These are phyloP conservation scores for Cyanocitta stelleri DNA, from an alignment of 2,113 vertebrate species.

Conservation along the genomic window DNA sequence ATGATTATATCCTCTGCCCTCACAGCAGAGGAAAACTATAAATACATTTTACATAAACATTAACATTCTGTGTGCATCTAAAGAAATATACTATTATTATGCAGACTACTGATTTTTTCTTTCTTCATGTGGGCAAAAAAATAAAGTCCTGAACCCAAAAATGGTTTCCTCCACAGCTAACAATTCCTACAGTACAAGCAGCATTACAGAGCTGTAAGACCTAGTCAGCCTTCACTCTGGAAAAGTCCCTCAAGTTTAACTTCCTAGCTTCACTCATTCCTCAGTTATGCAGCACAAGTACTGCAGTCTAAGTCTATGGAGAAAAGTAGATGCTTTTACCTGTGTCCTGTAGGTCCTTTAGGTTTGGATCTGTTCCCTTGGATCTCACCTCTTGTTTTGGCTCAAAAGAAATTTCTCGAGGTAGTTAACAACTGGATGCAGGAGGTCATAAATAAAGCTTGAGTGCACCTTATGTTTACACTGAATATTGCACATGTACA, in stretches of 20 bases:
- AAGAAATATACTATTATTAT: neutral
- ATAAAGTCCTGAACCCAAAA: neutral
- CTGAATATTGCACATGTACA: neutral
- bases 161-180: neutral
- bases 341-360: rapidly evolving
- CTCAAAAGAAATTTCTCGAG: neutral
- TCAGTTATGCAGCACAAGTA: neutral
- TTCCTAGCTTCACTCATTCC: neutral
- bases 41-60: neutral
- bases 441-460: neutral
- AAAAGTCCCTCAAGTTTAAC: neutral
- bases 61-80: neutral
- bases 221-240: neutral
- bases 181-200: neutral
- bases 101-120: neutral
- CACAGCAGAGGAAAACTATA: neutral
- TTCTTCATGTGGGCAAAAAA: neutral
- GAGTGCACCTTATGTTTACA: neutral
- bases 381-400: neutral
- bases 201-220: neutral
- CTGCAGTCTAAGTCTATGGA: neutral
- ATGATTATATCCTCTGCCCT: neutral
- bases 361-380: neutral
- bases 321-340: neutral
- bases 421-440: neutral